Percentiles rank a stretch among this genome's conserved stretches.
Evolutionary conservation across 1,140 invertebrate genomes (phyloP).

Genomic region (Zaprionus taronus): DNA sequence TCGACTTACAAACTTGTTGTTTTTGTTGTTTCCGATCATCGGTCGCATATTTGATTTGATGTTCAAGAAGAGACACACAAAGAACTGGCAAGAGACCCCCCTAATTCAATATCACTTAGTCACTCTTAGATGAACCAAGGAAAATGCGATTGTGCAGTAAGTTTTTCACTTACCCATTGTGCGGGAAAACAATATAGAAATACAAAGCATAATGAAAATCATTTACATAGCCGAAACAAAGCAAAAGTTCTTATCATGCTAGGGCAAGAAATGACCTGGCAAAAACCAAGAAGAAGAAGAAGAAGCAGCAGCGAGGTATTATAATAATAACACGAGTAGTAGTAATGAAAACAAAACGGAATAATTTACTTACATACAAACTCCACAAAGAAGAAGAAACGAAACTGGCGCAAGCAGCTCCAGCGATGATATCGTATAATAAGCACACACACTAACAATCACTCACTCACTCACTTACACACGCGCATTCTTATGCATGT

Average conservation of each 20-base stretch:
- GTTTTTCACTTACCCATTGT: constrained; percentile 49
- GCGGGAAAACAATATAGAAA: constrained; percentile 50
- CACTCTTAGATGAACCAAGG: background rate
- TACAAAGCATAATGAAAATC: constrained; percentile 20
- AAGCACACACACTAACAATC: constrained; percentile 7
- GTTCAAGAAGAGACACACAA: constrained; percentile 30
- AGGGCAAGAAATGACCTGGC: constrained; percentile 30
- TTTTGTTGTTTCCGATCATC: constrained; percentile 31
- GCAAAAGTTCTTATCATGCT: constrained; percentile 47
- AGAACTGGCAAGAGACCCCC: constrained; percentile 5
- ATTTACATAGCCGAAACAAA: constrained; percentile 33
- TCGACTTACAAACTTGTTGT: constrained; percentile 20
- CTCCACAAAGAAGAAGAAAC: constrained; percentile 20
- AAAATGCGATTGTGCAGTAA: background rate
- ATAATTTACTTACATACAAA: constrained; percentile 38
- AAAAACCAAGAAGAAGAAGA: constrained; percentile 10
- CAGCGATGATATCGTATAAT: constrained; percentile 30
- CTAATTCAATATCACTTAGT: constrained; percentile 12
- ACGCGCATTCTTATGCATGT: background rate
- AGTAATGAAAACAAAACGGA: constrained; percentile 70
- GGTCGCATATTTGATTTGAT: constrained; percentile 55
- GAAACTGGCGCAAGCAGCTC: constrained; percentile 40
- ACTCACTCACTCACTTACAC: background rate
- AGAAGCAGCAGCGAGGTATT: constrained; percentile 27
- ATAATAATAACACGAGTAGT: constrained; percentile 16